Conservation (phyloP, 1,140 invertebrate genomes). For the Zaprionus gabonicus region DNA sequence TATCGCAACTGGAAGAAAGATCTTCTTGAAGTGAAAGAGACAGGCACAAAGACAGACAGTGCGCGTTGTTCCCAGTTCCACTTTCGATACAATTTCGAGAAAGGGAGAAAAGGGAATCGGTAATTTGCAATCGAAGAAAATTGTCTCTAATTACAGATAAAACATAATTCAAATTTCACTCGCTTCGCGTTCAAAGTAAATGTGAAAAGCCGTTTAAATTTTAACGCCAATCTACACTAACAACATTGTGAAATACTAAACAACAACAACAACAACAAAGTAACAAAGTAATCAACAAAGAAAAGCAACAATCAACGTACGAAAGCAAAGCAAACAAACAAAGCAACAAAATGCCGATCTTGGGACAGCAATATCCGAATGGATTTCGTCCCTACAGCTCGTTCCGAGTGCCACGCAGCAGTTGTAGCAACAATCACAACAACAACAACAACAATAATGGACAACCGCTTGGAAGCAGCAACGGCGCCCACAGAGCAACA, state of each 20-base stretch:
- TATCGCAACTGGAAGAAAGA: conserved; percentile 27
- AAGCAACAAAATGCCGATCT: conserved; percentile 79
- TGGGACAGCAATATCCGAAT: conserved; percentile 77
- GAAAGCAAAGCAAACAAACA: conserved; percentile 27
- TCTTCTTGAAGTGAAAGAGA: not conserved
- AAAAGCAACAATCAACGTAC: conserved; percentile 18
- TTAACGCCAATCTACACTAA: conserved; percentile 53
- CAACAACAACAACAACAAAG: conserved; percentile 39
- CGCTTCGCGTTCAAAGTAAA: conserved; percentile 73
- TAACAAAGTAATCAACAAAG: conserved; percentile 23
- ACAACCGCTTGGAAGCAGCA: conserved; percentile 56
- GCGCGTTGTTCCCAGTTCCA: not conserved
- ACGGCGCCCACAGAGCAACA: conserved; percentile 37
- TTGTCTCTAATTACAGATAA: conserved; percentile 42
- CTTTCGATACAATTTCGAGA: not conserved
- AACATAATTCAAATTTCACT: conserved; percentile 53
- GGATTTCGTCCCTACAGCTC: conserved; percentile 82
- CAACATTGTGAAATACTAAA: conserved; percentile 39
- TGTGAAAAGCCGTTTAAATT: conserved; percentile 66
- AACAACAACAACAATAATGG: conserved; percentile 20
- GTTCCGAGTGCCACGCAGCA: conserved; percentile 75
- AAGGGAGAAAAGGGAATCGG: not conserved
- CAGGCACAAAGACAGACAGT: not conserved
- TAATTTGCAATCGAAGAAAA: conserved; percentile 4
- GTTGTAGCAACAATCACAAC: conserved; percentile 52